Evolutionary conservation across 2,888 invertebrate genomes (phyloP).

Genomic region (Dryobotodes eremita): DNA sequence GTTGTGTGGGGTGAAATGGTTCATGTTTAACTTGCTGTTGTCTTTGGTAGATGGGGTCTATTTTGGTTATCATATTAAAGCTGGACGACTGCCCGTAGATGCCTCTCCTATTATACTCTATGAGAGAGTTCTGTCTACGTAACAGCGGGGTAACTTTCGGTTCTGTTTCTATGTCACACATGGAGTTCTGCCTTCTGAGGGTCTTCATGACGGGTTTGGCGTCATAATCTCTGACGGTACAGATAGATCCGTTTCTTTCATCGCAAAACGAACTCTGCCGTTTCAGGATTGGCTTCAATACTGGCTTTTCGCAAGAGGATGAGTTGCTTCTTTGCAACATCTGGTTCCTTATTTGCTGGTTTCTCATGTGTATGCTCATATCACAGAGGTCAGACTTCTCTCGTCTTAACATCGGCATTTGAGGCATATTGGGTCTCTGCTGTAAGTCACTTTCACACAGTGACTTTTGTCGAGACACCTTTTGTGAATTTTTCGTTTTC

Average conservation of each 20-base stretch:
- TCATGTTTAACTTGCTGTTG: slow-evolving; percentile 88
- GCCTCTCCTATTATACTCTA: slow-evolving; percentile 88
- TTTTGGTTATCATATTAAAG: slow-evolving; percentile 91
- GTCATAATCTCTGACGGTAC: slow-evolving; percentile 88
- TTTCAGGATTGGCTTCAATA: slow-evolving; percentile 87
- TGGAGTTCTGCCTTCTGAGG: slow-evolving; percentile 87
- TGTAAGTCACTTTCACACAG: slow-evolving; percentile 88
- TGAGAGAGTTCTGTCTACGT: slow-evolving; percentile 89
- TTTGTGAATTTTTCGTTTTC: slow-evolving; percentile 88
- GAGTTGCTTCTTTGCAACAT: slow-evolving; percentile 89
- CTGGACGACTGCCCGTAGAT: slow-evolving; percentile 86
- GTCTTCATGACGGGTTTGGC: slow-evolving; percentile 84
- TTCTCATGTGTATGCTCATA: slow-evolving; percentile 85
- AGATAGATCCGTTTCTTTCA: slow-evolving; percentile 86
- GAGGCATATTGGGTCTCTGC: slow-evolving; percentile 80
- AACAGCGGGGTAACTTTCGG: slow-evolving; percentile 90
- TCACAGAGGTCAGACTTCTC: slow-evolving; percentile 88
- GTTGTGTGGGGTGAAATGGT: slow-evolving; percentile 88
- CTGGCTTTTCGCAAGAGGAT: slow-evolving; percentile 88
- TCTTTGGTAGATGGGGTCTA: slow-evolving; percentile 91
- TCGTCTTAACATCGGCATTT: slow-evolving; percentile 84
- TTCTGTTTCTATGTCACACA: slow-evolving; percentile 90
- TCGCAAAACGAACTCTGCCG: slow-evolving; percentile 89
- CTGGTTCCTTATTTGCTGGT: slow-evolving; percentile 86
- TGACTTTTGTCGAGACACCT: slow-evolving; percentile 89